Conservation (phyloP, 2,113 vertebrate genomes). For the Spermophilus dauricus region DNA sequence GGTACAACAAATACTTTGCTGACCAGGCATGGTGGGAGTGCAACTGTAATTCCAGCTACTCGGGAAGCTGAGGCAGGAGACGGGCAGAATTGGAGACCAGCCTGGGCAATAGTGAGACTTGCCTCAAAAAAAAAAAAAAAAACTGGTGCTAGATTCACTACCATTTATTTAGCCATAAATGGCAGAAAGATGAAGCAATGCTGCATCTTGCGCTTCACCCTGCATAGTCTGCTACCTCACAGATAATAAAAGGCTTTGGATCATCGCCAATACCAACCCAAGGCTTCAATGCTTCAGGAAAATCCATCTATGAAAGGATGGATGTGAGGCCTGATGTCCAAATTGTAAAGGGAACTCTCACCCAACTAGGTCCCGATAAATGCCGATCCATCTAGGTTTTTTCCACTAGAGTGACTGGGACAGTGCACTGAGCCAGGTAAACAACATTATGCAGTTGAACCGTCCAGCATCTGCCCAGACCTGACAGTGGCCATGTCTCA, state of each 20-base stretch:
- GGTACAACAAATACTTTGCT: too few species aligned
- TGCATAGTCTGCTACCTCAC: not conserved
- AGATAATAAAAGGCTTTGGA: conserved; percentile 66
- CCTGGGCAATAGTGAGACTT: too few species aligned
- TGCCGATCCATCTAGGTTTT: conserved; percentile 57
- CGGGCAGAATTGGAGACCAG: too few species aligned
- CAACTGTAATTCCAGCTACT: too few species aligned
- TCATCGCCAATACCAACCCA: conserved; percentile 78
- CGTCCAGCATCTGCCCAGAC: conserved; percentile 21
- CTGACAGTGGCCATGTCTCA: not conserved
- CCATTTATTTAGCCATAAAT: not conserved
- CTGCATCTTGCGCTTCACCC: not conserved
- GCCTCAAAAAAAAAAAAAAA: too few species aligned
- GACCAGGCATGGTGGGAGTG: too few species aligned
- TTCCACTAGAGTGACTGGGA: conserved; percentile 5
- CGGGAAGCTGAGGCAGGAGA: too few species aligned
- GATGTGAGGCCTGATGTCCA: conserved; percentile 67
- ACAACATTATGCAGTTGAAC: conserved; percentile 24
- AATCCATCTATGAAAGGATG: conserved; percentile 69
- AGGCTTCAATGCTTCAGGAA: conserved; percentile 53
- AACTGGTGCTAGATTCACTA: too few species aligned
- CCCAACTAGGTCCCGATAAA: conserved; percentile 76
- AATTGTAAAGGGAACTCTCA: conserved; percentile 70
- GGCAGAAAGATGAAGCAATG: not conserved
- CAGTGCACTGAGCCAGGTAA: conserved; percentile 42